Conservation (phyloP, 1,140 invertebrate species). For the Drosophila leontia region DNA sequence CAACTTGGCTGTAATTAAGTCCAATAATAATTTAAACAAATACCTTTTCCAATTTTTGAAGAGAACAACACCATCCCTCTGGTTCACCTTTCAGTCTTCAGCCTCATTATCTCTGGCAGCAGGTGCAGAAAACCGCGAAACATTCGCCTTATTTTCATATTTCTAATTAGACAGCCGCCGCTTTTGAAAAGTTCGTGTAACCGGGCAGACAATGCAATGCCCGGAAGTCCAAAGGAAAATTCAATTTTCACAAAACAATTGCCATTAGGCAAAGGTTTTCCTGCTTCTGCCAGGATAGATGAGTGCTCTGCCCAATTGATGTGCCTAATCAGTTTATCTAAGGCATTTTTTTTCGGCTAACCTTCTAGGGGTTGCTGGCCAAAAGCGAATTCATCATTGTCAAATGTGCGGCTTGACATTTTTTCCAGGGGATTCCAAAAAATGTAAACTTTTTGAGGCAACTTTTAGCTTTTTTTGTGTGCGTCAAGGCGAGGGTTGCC, state of each 20-base stretch:
- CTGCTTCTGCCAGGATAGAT: slow-evolving; percentile 14
- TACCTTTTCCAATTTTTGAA: slow-evolving; percentile 71
- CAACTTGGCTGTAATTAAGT: slow-evolving; percentile 75
- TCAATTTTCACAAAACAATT: slow-evolving; percentile 82
- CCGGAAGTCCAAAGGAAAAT: slow-evolving; percentile 69
- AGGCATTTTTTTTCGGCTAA: slow-evolving; percentile 24
- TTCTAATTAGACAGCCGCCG: slow-evolving; percentile 72
- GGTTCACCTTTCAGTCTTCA: slow-evolving; percentile 56
- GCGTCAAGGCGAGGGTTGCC: slow-evolving; percentile 19
- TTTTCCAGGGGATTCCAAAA: slow-evolving; percentile 32
- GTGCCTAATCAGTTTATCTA: slow-evolving; percentile 82
- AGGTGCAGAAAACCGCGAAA: slow-evolving; percentile 75
- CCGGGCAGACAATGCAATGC: slow-evolving; percentile 58
- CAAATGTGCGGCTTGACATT: slow-evolving; percentile 78
- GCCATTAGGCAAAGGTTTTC: slow-evolving; percentile 59
- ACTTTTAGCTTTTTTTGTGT: slow-evolving; percentile 34
- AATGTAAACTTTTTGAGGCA: slow-evolving; percentile 68
- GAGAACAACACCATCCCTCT: slow-evolving; percentile 5
- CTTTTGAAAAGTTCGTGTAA: slow-evolving; percentile 23
- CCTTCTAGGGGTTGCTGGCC: slow-evolving; percentile 53
- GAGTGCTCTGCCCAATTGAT: slow-evolving; percentile 71
- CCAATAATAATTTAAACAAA: slow-evolving; percentile 82
- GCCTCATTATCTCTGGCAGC: slow-evolving; percentile 75
- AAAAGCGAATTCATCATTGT: slow-evolving; percentile 77
- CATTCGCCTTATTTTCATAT: slow-evolving; percentile 71